phyloP scores from a whole-genome alignment of 1,140 invertebrate species.

The Lasioglossum baleicum region DNA sequence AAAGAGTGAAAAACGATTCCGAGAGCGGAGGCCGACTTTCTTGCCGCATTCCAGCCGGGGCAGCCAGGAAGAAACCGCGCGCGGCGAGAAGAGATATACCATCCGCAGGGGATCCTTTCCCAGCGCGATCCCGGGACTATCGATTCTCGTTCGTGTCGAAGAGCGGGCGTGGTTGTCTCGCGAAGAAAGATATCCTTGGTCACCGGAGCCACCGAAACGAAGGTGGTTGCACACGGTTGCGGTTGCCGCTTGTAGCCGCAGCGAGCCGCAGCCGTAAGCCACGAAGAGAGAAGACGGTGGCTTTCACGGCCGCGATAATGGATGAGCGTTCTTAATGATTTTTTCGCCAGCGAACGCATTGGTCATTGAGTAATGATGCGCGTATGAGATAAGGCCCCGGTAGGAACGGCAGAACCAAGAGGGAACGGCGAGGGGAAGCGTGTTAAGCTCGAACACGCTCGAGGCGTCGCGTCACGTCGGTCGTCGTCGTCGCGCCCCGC shows the following conservation, averaged over 20 bases:
- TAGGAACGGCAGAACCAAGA: conserved; percentile 20
- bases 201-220: conserved; percentile 54
- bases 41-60: conserved; percentile 19
- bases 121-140: conserved; percentile 38
- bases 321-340: conserved; percentile 70
- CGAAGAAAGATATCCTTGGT: conserved; percentile 60
- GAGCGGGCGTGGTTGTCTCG: conserved; percentile 44
- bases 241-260: neutral
- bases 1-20: conserved; percentile 26
- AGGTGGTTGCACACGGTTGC: conserved; percentile 32
- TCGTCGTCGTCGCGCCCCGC: conserved; percentile 25
- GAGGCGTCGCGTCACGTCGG: conserved; percentile 19
- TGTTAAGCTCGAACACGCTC: conserved; percentile 44
- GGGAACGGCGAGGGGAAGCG: conserved; percentile 16
- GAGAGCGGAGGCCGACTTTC: conserved; percentile 7
- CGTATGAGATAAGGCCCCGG: conserved; percentile 63
- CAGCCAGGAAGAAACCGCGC: conserved; percentile 10
- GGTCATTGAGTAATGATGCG: conserved; percentile 71
- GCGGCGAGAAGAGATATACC: neutral
- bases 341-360: conserved; percentile 64
- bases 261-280: neutral
- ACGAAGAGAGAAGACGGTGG: conserved; percentile 27
- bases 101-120: conserved; percentile 41
- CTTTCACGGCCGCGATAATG: conserved; percentile 63
- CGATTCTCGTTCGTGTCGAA: conserved; percentile 51